phyloP scores from a whole-genome alignment of 2,888 invertebrate genomes.

The Gymnosoma rotundatum region DNA sequence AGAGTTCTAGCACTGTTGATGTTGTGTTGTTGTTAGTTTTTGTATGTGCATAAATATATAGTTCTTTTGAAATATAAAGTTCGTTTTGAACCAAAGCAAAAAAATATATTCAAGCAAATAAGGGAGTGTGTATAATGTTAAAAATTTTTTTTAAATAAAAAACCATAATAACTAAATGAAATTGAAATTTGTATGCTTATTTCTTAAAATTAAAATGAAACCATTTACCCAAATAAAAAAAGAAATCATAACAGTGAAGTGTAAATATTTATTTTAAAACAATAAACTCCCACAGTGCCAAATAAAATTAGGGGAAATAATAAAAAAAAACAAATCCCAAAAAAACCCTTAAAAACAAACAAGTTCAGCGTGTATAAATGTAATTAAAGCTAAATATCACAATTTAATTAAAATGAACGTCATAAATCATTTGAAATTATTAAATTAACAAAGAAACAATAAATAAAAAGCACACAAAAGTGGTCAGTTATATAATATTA shows the following conservation, averaged over 20 bases:
- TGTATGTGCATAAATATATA: conserved; percentile 30
- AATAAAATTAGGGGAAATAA: conserved; percentile 34
- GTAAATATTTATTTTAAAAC: conserved; percentile 62
- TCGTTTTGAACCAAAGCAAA: conserved; percentile 8
- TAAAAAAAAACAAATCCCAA: conserved; percentile 13
- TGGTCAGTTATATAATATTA: not conserved
- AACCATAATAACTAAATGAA: conserved; percentile 31
- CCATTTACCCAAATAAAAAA: conserved; percentile 5
- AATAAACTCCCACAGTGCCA: conserved; percentile 61
- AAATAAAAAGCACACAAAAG: not conserved
- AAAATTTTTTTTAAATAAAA: conserved; percentile 14
- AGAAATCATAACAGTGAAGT: conserved; percentile 62
- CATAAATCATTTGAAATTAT: conserved; percentile 23
- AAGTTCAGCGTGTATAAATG: conserved; percentile 8
- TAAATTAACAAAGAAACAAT: conserved; percentile 4
- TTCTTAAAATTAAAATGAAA: conserved; percentile 32
- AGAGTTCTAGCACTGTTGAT: conserved; percentile 44
- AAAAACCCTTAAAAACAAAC: conserved; percentile 40
- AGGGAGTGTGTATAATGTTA: conserved; percentile 46
- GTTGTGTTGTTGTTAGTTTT: conserved; percentile 30
- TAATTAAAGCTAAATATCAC: not conserved
- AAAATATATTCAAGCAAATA: conserved; percentile 26
- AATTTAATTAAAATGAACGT: conserved; percentile 21
- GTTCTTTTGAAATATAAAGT: conserved; percentile 58
- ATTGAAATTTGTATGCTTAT: no score